A percentile compares a stretch with the other conserved stretches of the same genome.
phyloP scores from a whole-genome alignment of 1,140 invertebrate genomes.

The Watersipora subatra region DNA sequence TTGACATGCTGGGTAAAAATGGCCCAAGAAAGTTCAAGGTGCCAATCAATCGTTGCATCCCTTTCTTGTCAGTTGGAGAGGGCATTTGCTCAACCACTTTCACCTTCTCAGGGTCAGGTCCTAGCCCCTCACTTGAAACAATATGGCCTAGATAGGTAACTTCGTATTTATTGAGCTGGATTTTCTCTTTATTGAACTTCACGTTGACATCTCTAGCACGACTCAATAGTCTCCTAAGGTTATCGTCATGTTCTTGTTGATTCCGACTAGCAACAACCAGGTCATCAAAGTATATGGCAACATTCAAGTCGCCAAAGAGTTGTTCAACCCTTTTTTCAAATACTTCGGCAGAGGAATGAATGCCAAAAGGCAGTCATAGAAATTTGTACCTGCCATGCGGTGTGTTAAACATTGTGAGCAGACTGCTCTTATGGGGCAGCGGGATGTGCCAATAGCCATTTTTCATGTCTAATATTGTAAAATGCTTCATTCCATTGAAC shows the following conservation, averaged over 20 bases:
- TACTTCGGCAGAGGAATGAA: constrained; percentile 14
- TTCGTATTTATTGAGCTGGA: neutral
- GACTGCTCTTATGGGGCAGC: constrained; percentile 13
- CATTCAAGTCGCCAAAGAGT: constrained; percentile 21
- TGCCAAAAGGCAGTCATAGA: constrained; percentile 18
- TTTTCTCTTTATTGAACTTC: neutral
- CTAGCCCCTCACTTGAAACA: constrained; percentile 30
- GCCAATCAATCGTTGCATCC: too few species aligned
- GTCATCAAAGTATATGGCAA: constrained; percentile 30
- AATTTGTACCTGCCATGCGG: constrained; percentile 18
- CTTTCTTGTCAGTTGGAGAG: constrained; percentile 11
- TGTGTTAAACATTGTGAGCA: constrained; percentile 17
- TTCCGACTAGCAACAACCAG: constrained; percentile 20
- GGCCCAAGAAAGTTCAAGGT: constrained; percentile 17
- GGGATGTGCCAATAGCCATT: constrained; percentile 12
- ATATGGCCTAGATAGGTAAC: constrained; percentile 20
- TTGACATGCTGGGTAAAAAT: too few species aligned
- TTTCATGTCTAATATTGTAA: constrained; percentile 3
- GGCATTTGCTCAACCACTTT: constrained; percentile 24
- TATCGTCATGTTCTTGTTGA: constrained; percentile 20
- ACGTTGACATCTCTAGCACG: neutral
- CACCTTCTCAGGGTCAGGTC: constrained; percentile 31
- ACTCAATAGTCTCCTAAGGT: neutral
- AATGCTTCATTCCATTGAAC: constrained; percentile 7
- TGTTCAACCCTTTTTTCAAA: constrained; percentile 23